Percentiles rank a stretch among this genome's conserved stretches.
Conservation (phyloP, 2,113 vertebrate genomes). For the Pongo abelii region DNA sequence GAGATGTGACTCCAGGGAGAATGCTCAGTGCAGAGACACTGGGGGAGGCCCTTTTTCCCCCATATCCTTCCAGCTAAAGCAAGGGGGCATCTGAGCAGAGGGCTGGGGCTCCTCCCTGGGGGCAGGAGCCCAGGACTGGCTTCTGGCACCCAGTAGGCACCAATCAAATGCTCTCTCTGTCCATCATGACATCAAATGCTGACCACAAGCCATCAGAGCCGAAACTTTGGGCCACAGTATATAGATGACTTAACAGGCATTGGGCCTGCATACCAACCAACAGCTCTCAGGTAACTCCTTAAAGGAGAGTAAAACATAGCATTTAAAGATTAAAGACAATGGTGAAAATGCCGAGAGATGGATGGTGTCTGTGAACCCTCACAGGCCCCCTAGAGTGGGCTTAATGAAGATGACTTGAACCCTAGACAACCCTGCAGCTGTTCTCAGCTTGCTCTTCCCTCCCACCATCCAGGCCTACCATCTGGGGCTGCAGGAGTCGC, state of each 20-base stretch:
- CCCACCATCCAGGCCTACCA: fast-evolving
- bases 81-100: background rate
- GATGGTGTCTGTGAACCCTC: background rate
- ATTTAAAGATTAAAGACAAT: background rate
- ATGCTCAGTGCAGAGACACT: fast-evolving
- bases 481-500: fast-evolving
- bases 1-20: background rate
- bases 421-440: too few relatives aligned
- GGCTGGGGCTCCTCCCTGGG: fast-evolving
- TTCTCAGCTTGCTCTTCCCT: background rate
- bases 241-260: fast-evolving
- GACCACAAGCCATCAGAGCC: fast-evolving
- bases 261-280: fast-evolving
- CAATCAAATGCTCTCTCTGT: background rate
- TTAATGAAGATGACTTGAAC: fast-evolving
- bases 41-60: fast-evolving
- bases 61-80: fast-evolving
- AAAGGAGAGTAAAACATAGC: background rate
- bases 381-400: fast-evolving
- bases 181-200: fast-evolving
- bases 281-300: too few relatives aligned
- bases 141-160: background rate
- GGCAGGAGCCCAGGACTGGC: background rate
- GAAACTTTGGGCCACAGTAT: fast-evolving
- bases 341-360: fast-evolving